Evolutionary conservation across 1,140 invertebrate genomes (phyloP), one percentile per base, ranked within the genome.

Genomic region (Papilio aristodemus): DNA sequence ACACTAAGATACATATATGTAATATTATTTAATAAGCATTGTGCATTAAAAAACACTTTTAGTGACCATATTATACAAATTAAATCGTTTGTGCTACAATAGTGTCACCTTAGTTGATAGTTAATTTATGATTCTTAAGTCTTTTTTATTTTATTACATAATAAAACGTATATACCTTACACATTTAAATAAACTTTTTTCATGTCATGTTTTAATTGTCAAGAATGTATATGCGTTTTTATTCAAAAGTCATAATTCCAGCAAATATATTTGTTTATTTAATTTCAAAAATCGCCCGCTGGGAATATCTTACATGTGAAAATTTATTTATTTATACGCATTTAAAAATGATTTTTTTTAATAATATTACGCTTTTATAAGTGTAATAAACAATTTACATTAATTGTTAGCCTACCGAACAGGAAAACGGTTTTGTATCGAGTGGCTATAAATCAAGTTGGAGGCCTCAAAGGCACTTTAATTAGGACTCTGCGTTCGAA

Each of bases 381-480:
- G 10, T 9, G 17, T 22, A 10, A 50, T 13, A 22, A 50, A 50
- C 10, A 50, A 50, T 22, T 0, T 22, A 3, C 19, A 50, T 25
- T 10, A 25, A 50, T 11, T 22, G 0, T 19, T 50, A 50, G 9
- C 19, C 8, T 19, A 50, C 9, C 19, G 46, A 11, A 9, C 46
- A 19, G 46, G 7, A 11, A 50, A 50, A 50, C 46, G 46, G 46
- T 50, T 22, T 46, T 50, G 22, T 50, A 50, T 50, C 46, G 11
- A 17, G 19, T 46, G 46, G 4, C 19, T 11, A 50, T 50, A 22
- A 22, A 50, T 50, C 46, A 50, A 50, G 2, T 50, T 19, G 19
- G 19, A 25, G 22, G 46, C 46, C 19, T 50, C 19, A 50, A 50
- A 50, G 17, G 46, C 19, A 50, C 10, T 19, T 50, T 50, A 50